Conservation (phyloP, 2,113 vertebrate genomes). For the Oncorhynchus clarkii region DNA sequence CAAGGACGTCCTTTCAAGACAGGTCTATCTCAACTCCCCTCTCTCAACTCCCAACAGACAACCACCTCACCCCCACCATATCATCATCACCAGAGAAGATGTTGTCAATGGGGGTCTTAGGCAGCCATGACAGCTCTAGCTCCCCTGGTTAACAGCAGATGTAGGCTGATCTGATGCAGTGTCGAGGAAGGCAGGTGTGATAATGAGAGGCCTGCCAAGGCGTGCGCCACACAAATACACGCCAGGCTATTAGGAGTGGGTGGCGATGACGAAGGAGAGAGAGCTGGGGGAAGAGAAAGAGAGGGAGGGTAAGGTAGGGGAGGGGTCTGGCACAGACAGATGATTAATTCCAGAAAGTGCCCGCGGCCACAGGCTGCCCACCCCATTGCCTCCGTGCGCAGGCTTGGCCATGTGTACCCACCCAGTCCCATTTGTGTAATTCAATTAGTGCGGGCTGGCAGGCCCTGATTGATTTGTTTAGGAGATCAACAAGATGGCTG, state of each 20-base stretch:
- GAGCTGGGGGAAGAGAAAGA: too few relatives aligned
- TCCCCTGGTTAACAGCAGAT: too few relatives aligned
- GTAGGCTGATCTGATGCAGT: conserved; percentile 41
- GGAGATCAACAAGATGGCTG: conserved; percentile 68
- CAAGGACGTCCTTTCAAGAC: too few relatives aligned
- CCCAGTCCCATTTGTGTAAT: conserved; percentile 71
- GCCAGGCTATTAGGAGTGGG: not conserved
- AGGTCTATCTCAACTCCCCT: not conserved
- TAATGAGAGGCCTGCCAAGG: conserved; percentile 32
- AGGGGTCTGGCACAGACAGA: conserved; percentile 45
- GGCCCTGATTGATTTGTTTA: conserved; percentile 75
- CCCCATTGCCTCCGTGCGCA: conserved; percentile 48
- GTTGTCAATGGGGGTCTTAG: conserved; percentile 27
- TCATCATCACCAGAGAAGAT: conserved; percentile 32
- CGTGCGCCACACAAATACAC: not conserved
- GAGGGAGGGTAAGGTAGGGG: conserved; percentile 27
- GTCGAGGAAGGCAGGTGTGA: conserved; percentile 27
- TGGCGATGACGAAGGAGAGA: not conserved
- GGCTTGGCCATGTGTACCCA: conserved; percentile 49
- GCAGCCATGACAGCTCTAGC: conserved; percentile 14
- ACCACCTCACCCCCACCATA: conserved; percentile 12
- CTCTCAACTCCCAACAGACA: not conserved
- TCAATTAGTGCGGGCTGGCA: conserved; percentile 72
- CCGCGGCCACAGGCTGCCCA: conserved; percentile 58
- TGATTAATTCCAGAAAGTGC: conserved; percentile 70